A percentile compares a stretch with the other conserved stretches of the same genome.
These are phyloP conservation scores for Escarpia spicata DNA, from an alignment of 2,888 invertebrate genomes.

Conservation along the genomic window DNA sequence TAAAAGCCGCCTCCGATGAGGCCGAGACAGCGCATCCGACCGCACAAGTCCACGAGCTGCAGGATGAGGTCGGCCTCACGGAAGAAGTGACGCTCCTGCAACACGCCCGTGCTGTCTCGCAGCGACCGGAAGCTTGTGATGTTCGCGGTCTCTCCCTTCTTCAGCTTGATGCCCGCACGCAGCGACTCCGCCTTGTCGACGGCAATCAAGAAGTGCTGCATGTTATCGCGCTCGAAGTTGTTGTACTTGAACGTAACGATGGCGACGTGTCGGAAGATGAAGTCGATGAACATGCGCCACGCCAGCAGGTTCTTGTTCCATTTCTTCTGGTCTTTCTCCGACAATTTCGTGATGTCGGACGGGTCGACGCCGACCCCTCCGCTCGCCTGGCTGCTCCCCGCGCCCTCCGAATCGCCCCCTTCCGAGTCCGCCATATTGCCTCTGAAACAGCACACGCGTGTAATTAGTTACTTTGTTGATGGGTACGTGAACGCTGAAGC, in stretches of 20 bases:
- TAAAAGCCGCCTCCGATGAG: conserved; percentile 42
- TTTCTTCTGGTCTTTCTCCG: conserved; percentile 37
- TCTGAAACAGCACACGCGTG: neutral
- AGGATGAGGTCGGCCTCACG: conserved; percentile 36
- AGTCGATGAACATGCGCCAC: conserved; percentile 44
- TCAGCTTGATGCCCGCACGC: conserved; percentile 36
- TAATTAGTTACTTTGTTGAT: neutral
- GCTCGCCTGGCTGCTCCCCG: neutral
- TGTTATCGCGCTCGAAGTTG: conserved; percentile 41
- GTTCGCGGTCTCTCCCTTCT: conserved; percentile 39
- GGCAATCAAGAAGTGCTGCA: conserved; percentile 38
- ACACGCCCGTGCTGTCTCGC: conserved; percentile 37
- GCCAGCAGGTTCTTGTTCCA: conserved; percentile 39
- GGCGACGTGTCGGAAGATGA: conserved; percentile 42
- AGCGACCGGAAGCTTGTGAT: conserved; percentile 39
- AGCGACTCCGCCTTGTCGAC: conserved; percentile 41
- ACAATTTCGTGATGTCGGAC: neutral
- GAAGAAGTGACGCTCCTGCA: conserved; percentile 29
- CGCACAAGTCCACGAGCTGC: conserved; percentile 39
- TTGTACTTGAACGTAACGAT: conserved; percentile 43
- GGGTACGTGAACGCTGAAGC: neutral
- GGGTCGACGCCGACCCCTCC: conserved; percentile 1
- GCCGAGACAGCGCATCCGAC: conserved; percentile 40
- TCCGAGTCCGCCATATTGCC: conserved; percentile 21
- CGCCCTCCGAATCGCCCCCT: neutral